phyloP scores from a whole-genome alignment of 2,888 invertebrate genomes.

The Mythimna impura region DNA sequence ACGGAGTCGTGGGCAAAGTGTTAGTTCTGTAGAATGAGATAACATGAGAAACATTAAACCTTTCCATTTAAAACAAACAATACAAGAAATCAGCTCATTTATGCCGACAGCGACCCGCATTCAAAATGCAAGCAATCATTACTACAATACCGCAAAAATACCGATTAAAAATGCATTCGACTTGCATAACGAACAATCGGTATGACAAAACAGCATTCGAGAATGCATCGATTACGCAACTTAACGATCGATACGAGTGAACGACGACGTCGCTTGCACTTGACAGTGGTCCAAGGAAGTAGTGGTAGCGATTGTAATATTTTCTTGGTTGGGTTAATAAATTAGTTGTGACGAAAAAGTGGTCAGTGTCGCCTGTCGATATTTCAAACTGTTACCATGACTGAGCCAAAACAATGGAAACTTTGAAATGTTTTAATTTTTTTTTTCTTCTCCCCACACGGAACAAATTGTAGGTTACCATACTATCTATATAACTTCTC shows the following conservation, averaged over 20 bases:
- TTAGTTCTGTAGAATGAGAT: too few relatives aligned
- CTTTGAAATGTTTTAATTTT: too few relatives aligned
- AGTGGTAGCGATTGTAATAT: slow-evolving; percentile 44
- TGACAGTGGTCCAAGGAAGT: slow-evolving; percentile 16
- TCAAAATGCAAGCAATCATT: slow-evolving; percentile 40
- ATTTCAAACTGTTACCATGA: too few relatives aligned
- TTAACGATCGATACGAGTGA: slow-evolving; percentile 67
- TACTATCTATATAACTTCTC: too few relatives aligned
- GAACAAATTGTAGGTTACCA: too few relatives aligned
- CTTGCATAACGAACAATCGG: slow-evolving; percentile 63
- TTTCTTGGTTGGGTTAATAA: neutral
- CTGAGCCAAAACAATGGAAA: too few relatives aligned
- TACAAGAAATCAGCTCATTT: slow-evolving; percentile 28
- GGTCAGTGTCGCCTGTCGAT: too few relatives aligned
- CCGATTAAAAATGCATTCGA: slow-evolving; percentile 55
- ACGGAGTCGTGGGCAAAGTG: too few relatives aligned
- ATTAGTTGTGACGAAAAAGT: too few relatives aligned
- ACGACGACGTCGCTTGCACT: slow-evolving; percentile 63
- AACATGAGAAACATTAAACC: neutral
- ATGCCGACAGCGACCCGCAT: slow-evolving; percentile 37
- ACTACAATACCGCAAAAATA: slow-evolving; percentile 43
- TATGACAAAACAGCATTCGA: slow-evolving; percentile 69
- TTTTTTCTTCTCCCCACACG: too few relatives aligned
- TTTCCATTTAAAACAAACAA: slow-evolving; percentile 6
- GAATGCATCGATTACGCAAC: slow-evolving; percentile 74